Conservation (phyloP, 2,888 invertebrate genomes). For the Pseudanteris insignis region DNA sequence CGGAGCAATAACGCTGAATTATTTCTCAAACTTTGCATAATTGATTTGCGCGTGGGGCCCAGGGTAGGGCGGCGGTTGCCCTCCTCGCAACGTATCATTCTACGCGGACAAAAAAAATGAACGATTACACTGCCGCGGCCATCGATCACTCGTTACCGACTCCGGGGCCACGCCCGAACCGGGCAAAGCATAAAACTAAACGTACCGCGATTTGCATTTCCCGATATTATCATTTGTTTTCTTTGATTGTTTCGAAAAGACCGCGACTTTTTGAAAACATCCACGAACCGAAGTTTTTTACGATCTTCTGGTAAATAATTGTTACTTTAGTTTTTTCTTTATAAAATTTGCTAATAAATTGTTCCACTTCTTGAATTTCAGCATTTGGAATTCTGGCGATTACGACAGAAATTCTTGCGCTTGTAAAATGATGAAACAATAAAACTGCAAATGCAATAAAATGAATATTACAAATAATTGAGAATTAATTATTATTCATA, state of each 20-base stretch:
- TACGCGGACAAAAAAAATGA: slow-evolving; percentile 17
- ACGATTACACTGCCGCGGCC: slow-evolving; percentile 28
- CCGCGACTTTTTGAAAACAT: too few species aligned
- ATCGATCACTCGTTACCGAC: slow-evolving; percentile 38
- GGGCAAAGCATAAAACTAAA: slow-evolving; percentile 19
- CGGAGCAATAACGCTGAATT: slow-evolving; percentile 27
- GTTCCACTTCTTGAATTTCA: too few species aligned
- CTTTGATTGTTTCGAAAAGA: slow-evolving; percentile 31
- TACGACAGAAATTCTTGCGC: too few species aligned
- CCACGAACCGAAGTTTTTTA: too few species aligned
- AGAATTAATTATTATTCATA: too few species aligned
- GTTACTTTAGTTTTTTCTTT: too few species aligned
- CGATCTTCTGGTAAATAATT: too few species aligned
- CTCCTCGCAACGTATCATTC: slow-evolving; percentile 27
- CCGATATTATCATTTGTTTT: slow-evolving; percentile 40
- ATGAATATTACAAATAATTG: too few species aligned
- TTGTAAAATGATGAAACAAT: too few species aligned
- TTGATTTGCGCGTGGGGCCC: slow-evolving; percentile 28
- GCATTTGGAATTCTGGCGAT: too few species aligned
- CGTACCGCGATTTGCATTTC: slow-evolving; percentile 31
- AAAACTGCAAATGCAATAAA: too few species aligned
- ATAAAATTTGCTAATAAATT: too few species aligned
- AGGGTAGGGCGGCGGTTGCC: background rate
- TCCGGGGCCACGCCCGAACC: slow-evolving; percentile 21
- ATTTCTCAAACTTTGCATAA: slow-evolving; percentile 36